Conservation (phyloP, 2,888 invertebrate genomes). For the Dione juno region DNA sequence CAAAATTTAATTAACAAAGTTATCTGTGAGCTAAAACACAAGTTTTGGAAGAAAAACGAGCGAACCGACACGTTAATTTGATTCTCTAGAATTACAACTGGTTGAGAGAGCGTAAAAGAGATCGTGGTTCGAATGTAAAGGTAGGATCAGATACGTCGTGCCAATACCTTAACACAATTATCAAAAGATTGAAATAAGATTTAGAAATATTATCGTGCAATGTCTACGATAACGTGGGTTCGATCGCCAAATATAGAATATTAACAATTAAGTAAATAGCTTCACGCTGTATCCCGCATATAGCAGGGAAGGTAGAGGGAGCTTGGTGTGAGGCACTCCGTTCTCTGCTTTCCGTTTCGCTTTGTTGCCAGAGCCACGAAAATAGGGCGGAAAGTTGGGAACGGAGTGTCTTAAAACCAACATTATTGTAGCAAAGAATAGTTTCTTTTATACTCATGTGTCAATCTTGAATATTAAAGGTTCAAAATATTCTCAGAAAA, state of each 20-base stretch:
- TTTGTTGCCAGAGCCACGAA: too few species aligned
- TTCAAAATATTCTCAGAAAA: too few species aligned
- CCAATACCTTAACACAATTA: constrained; percentile 34
- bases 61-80: constrained; percentile 79
- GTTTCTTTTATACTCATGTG: too few species aligned
- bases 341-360: too few species aligned
- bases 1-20: constrained; percentile 82
- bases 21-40: constrained; percentile 77
- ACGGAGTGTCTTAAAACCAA: too few species aligned
- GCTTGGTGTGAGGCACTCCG: too few species aligned
- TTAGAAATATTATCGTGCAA: background rate
- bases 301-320: too few species aligned
- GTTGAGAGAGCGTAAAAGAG: constrained; percentile 65
- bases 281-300: too few species aligned
- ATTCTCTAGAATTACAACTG: constrained; percentile 76
- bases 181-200: constrained; percentile 1
- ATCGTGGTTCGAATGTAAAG: constrained; percentile 68
- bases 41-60: constrained; percentile 80
- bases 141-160: constrained; percentile 35
- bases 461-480: too few species aligned
- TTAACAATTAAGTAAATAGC: too few species aligned
- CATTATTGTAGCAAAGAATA: too few species aligned
- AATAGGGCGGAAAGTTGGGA: too few species aligned
- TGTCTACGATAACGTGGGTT: background rate
- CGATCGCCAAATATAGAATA: background rate